Base-by-base conservation (phyloP, 2,888 invertebrate genomes). In the Elmis aenea region DNA sequence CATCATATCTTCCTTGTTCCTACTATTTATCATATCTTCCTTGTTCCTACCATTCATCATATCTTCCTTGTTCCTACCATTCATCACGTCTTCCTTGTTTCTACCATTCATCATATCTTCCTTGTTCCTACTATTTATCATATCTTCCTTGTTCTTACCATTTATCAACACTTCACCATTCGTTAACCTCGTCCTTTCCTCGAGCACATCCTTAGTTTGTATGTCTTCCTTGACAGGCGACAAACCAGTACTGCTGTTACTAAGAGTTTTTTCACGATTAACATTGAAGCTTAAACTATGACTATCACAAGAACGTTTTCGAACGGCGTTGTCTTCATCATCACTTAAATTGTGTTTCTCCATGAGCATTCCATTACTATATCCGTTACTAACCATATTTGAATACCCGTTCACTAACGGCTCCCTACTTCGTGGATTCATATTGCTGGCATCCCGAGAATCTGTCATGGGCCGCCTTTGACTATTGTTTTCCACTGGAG, bases 401-500 rank as follows among this genome's bases (percentile, higher is more conserved):
- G 34, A 33, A 34, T 49, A 50, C 37, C 41, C 47, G 40, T 47
- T 51, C 38, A 45, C 42, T 8, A 38, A 46, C 46, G 29, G 50
- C 45, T 43, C 48, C 11, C 24, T 14, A 51, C 67, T 67, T 27
- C 69, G 57, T 8, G 70, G 68, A 52, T 69, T 70, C 69, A 69
- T 68, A 59, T 67, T 69, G 54, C 66, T 66, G 42, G 68, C 61
- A 49, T 69, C 69, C 24, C 69, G 58, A 28, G 68, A 64, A 52
- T 70, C 68, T 11, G 67, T 67, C 26, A 59, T 46, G 14, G 68
- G 67, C 28, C 67, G 55, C 21, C 66, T 55, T 48, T 64, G 67
- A 36, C 55, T 59, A 39, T 60, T 63, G 35, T 58, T 57, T 39
- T 61, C 69, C 6, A 69, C 69, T 37, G 72, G 71, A 40, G 72